Percentiles rank a stretch among this genome's conserved stretches.
Conservation (phyloP, 2,797 vertebrate genomes). For the Hydrophis major region DNA sequence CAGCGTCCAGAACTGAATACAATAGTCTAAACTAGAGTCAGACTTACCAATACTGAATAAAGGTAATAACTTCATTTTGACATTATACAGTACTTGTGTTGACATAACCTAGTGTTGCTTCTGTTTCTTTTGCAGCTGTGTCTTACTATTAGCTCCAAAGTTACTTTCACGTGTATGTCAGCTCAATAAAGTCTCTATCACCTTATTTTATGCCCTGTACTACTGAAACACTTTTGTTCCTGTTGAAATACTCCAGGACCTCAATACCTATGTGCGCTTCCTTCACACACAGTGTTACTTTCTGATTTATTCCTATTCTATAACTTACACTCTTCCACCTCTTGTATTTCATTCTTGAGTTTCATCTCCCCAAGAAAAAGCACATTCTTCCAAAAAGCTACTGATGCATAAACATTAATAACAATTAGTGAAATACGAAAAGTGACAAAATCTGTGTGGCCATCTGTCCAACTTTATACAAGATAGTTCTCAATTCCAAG, state of each 20-base stretch:
- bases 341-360: not conserved
- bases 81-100: not conserved
- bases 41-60: not conserved
- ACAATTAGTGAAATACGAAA: not conserved
- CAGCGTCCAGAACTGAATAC: not conserved
- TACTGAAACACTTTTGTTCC: not conserved
- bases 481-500: not conserved
- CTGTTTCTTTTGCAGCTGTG: not conserved
- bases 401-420: not conserved
- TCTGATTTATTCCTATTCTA: not conserved
- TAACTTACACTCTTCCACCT: not conserved
- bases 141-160: not conserved
- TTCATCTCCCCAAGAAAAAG: not conserved
- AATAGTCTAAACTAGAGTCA: not conserved
- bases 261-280: not conserved
- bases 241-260: not conserved
- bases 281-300: not conserved
- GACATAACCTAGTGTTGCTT: not conserved
- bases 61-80: not conserved
- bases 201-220: not conserved
- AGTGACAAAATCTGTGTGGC: not conserved
- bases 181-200: not conserved
- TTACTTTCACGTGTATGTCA: not conserved
- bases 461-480: not conserved
- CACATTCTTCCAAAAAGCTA: not conserved